Conservation (phyloP, 2,797 vertebrate genomes). For the Myiotriccus ornatus region DNA sequence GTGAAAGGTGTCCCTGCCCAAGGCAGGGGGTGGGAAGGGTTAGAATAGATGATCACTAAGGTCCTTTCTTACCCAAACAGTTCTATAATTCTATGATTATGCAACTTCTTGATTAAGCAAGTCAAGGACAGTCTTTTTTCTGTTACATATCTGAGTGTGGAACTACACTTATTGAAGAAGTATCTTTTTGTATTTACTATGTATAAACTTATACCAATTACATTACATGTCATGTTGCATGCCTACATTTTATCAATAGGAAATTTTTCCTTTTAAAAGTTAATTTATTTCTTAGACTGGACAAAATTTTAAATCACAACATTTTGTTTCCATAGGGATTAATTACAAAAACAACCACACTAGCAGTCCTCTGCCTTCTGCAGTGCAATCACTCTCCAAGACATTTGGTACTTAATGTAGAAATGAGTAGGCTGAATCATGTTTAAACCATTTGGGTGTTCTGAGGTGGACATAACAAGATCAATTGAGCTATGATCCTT, state of each 20-base stretch:
- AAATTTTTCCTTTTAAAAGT: neutral
- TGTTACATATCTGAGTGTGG: neutral
- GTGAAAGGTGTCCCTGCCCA: neutral
- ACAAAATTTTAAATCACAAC: neutral
- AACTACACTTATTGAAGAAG: neutral
- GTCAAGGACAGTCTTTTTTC: neutral
- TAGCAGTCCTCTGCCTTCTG: neutral
- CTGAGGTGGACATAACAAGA: neutral
- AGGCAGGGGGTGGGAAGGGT: fast-evolving
- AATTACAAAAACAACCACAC: neutral
- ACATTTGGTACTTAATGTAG: neutral
- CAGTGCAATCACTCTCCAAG: neutral
- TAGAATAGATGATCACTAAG: neutral
- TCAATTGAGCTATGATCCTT: neutral
- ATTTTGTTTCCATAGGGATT: neutral
- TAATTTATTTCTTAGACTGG: neutral
- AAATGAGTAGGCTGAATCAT: neutral
- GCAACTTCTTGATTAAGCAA: neutral
- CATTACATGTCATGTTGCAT: neutral
- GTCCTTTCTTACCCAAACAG: neutral
- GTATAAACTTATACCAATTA: neutral
- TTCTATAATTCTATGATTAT: neutral
- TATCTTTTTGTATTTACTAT: neutral
- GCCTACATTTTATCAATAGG: neutral
- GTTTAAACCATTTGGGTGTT: neutral